phyloP scores from a whole-genome alignment of 2,113 vertebrate species.

The Gallinago media region DNA sequence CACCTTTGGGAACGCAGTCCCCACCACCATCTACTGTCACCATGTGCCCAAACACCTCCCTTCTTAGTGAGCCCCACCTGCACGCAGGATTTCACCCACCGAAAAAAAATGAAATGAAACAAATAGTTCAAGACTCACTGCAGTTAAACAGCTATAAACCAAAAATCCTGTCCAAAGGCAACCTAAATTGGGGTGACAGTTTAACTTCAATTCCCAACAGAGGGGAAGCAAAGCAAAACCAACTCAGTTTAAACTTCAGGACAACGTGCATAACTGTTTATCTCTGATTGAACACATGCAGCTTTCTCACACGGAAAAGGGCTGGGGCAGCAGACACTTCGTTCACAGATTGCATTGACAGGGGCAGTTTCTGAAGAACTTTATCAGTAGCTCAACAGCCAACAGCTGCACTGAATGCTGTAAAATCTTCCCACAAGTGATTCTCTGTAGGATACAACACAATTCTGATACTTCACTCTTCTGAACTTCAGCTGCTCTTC shows the following conservation, averaged over 20 bases:
- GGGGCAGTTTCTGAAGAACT: constrained; percentile 8
- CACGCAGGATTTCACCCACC: neutral
- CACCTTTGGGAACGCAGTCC: neutral
- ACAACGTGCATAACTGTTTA: fast-evolving
- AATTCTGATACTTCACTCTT: neutral
- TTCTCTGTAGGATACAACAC: neutral
- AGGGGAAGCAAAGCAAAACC: neutral
- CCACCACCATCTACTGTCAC: neutral
- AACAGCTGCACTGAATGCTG: neutral
- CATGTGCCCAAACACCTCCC: neutral
- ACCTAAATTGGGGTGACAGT: neutral
- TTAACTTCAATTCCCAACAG: neutral
- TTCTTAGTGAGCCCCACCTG: neutral
- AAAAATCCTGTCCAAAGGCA: neutral
- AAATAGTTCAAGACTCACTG: neutral
- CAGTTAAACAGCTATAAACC: neutral
- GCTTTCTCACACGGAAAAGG: neutral
- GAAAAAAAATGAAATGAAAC: neutral
- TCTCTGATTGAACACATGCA: neutral
- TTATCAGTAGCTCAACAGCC: neutral
- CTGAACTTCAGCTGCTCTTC: neutral
- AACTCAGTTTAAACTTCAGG: neutral
- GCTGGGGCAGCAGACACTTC: neutral
- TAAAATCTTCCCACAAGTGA: neutral
- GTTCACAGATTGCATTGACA: neutral